A percentile compares a stretch with the other conserved stretches of the same genome.
These are phyloP conservation scores for Lates japonicus DNA, from an alignment of 2,797 vertebrate genomes.

Conservation along the genomic window DNA sequence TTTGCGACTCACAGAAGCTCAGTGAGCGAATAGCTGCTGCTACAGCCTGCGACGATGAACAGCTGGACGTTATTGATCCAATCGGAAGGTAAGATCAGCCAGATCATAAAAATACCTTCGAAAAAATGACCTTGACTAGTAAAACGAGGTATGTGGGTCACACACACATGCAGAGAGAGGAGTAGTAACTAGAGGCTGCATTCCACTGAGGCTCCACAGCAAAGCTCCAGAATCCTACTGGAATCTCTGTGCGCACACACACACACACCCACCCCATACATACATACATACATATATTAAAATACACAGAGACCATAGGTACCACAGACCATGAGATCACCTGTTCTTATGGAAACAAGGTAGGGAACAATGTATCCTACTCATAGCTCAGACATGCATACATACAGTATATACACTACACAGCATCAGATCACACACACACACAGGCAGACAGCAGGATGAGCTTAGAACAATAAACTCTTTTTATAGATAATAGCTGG, in stretches of 20 bases:
- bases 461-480: conserved; percentile 25
- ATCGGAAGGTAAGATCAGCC: neutral
- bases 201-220: conserved; percentile 54
- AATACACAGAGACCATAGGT: neutral
- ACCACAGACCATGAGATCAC: conserved; percentile 7
- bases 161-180: conserved; percentile 7
- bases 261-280: too few species aligned
- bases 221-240: conserved; percentile 46
- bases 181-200: conserved; percentile 23
- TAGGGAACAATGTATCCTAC: neutral
- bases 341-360: conserved; percentile 23
- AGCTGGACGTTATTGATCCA: conserved; percentile 41
- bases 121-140: conserved; percentile 3
- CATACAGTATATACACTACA: neutral
- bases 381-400: neutral
- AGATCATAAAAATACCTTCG: neutral
- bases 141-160: neutral
- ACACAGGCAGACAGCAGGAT: neutral
- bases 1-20: neutral
- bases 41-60: conserved; percentile 1
- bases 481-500: conserved; percentile 5
- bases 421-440: conserved; percentile 5
- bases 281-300: neutral
- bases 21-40: conserved; percentile 33
- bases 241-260: conserved; percentile 15